Evolutionary conservation across 2,888 invertebrate genomes (phyloP), one percentile per base, ranked within the genome.

Genomic region (Allolobophora icterica): DNA sequence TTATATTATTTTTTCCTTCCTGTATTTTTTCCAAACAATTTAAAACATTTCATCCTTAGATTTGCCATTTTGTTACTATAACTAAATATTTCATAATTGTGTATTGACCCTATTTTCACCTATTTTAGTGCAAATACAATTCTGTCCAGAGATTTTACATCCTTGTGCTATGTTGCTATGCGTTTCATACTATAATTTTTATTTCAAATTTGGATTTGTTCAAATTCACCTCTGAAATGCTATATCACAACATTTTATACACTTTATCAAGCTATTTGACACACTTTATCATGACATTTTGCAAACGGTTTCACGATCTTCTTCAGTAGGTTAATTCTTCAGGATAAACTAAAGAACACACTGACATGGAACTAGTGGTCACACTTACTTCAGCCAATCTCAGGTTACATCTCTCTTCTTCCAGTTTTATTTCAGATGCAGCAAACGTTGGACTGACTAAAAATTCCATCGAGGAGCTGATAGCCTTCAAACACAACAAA

Each of bases 371-470:
- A 24, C 52, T 17, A 21, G 19, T 8, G n/a, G 71, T 71, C 71
- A 87, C 15, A 84, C 87, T 87, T 38, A 87, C 87, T 38, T 87
- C 87, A 17, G 87, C 87, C 87, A 87, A 38, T 35, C 87, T 34
- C 87, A 87, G 15, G 21, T 87, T 3, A 87, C 38, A 35, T 87
- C 87, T 87, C 34, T 87, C 35, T 38, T 87, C 87, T 87, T 87
- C 87, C 87, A 87, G 87, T 87, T 87, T 87, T 35, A 34, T 34
- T 87, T 87, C 87, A 11, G 38, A 87, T 24, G 38, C 35, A 34
- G 87, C 87, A 87, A 34, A 87, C 35, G 34, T 19, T 35, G 87
- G 24, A 21, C 87, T 87, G 35, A 87, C 87, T 38, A 87, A 38
- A 35, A 34, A 38, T 38, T 87, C 87, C 21, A 33, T 35, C 35